A percentile compares a stretch with the other conserved stretches of the same genome.
These are phyloP conservation scores for Neotoma lepida DNA, from an alignment of 2,113 vertebrate species.

Conservation along the genomic window DNA sequence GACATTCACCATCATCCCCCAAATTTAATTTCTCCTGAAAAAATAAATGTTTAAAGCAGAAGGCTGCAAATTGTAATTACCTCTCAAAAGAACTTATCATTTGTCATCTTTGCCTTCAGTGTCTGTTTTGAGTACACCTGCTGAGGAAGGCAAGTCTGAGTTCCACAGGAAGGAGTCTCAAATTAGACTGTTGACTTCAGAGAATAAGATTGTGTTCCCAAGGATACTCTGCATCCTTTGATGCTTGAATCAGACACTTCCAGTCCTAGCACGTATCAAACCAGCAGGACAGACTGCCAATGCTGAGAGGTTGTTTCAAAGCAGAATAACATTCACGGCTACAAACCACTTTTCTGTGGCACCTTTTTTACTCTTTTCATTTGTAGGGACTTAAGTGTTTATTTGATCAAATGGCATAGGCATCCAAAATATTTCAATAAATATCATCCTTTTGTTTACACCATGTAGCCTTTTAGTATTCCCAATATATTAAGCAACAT, in stretches of 20 bases:
- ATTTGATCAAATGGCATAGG: constrained; percentile 46
- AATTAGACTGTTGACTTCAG: background rate
- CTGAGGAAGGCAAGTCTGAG: background rate
- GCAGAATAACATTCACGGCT: constrained; percentile 19
- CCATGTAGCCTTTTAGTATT: background rate
- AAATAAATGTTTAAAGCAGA: background rate
- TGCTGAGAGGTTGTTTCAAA: constrained; percentile 50
- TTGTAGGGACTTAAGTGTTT: constrained; percentile 10
- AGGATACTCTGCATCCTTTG: constrained; percentile 7
- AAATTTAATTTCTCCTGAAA: constrained; percentile 30
- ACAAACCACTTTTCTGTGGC: background rate
- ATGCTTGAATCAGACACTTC: background rate
- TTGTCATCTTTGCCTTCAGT: background rate
- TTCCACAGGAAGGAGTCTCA: background rate
- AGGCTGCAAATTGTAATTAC: background rate
- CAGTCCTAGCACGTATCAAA: background rate
- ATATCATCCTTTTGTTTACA: background rate
- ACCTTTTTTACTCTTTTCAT: constrained; percentile 10
- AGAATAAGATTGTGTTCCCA: background rate
- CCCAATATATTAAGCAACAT: background rate
- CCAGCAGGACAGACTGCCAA: background rate
- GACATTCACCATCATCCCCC: too few species aligned
- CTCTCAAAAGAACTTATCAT: background rate
- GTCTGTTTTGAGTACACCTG: constrained; percentile 10
- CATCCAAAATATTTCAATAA: constrained; percentile 44